Conservation (phyloP, 2,797 vertebrate species). For the Cynopterus sphinx region DNA sequence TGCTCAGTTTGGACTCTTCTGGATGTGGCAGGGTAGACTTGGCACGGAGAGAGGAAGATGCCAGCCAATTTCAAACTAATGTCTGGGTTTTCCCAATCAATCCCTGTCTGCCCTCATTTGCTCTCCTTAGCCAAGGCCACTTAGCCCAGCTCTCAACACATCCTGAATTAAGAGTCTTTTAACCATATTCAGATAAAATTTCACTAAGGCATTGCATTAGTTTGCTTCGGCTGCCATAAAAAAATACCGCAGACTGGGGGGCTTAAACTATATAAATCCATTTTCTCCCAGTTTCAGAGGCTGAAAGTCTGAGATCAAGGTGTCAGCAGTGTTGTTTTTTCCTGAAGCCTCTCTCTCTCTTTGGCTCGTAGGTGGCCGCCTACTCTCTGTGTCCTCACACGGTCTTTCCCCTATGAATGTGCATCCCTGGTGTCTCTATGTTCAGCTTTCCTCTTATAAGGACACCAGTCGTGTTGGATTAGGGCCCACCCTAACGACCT, state of each 20-base stretch:
- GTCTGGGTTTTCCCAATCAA: constrained; percentile 14
- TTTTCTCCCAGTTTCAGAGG: neutral
- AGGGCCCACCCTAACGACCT: neutral
- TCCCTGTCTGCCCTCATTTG: neutral
- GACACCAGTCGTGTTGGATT: neutral
- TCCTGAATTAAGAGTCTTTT: neutral
- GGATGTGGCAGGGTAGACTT: neutral
- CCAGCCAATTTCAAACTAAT: neutral
- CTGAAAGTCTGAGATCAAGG: neutral
- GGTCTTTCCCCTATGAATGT: neutral
- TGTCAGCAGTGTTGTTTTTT: neutral
- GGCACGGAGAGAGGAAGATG: neutral
- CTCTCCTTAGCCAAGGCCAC: neutral
- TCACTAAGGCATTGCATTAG: neutral
- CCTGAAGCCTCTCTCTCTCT: neutral
- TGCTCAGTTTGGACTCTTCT: neutral
- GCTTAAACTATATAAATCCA: neutral
- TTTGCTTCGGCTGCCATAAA: neutral
- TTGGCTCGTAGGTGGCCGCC: neutral
- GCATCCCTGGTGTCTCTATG: neutral
- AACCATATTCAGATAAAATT: neutral
- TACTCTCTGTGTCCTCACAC: neutral
- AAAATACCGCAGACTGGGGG: neutral
- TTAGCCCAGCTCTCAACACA: neutral
- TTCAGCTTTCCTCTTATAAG: neutral